phyloP scores from a whole-genome alignment of 2,113 vertebrate genomes.

The Steatornis caripensis region DNA sequence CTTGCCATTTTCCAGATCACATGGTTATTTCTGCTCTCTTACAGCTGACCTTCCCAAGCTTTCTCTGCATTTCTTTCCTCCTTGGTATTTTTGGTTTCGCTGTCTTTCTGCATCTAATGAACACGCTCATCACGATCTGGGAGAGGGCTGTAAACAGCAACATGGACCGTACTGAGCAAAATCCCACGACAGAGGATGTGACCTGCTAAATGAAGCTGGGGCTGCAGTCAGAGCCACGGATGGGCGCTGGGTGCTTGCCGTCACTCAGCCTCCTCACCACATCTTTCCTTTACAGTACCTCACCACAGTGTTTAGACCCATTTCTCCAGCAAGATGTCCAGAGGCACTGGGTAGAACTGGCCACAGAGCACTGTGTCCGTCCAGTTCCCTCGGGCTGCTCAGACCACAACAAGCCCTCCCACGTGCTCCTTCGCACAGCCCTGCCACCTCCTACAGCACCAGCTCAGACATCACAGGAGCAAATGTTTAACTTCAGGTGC shows the following conservation, averaged over 20 bases:
- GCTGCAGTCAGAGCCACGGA: neutral
- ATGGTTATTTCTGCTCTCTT: neutral
- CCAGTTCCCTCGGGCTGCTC: neutral
- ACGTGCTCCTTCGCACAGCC: neutral
- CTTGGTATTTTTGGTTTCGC: neutral
- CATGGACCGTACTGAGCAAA: neutral
- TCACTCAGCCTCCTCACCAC: neutral
- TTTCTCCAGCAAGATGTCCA: fast-evolving
- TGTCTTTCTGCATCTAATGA: neutral
- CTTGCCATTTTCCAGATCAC: neutral
- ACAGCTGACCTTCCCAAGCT: neutral
- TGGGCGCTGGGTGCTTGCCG: neutral
- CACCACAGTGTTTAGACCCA: fast-evolving
- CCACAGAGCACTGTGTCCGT: neutral
- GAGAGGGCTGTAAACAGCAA: neutral
- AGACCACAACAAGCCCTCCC: fast-evolving
- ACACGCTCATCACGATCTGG: neutral
- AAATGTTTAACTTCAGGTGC: neutral
- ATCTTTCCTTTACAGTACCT: neutral
- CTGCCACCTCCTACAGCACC: neutral
- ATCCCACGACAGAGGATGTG: fast-evolving
- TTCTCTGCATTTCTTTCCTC: neutral
- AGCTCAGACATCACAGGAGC: neutral
- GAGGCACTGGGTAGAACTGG: neutral
- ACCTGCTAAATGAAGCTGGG: neutral